Conservation (phyloP, 2,113 vertebrate genomes). For the Progne subis region DNA sequence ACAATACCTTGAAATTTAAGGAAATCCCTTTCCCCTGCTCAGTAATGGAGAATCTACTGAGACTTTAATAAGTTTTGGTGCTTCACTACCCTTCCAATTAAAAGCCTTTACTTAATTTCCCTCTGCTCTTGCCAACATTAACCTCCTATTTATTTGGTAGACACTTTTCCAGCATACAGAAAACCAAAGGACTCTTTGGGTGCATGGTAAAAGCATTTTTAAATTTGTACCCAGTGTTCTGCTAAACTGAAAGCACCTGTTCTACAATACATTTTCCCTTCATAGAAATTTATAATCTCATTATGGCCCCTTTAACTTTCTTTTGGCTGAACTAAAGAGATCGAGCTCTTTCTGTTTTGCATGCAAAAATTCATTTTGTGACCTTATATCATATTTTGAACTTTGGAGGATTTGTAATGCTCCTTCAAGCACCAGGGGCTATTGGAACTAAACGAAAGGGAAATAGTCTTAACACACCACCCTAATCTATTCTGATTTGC, state of each 20-base stretch:
- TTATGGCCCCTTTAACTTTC: background rate
- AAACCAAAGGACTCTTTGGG: background rate
- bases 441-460: background rate
- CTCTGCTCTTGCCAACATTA: background rate
- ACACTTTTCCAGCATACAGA: background rate
- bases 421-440: background rate
- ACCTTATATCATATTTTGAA: background rate
- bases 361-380: background rate
- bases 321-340: background rate
- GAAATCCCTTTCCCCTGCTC: background rate
- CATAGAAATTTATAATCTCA: background rate
- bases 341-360: background rate
- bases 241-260: background rate
- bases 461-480: background rate
- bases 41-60: background rate
- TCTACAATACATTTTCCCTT: background rate
- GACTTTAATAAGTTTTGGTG: background rate
- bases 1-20: background rate
- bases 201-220: background rate
- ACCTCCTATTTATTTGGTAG: background rate
- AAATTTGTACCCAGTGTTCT: background rate
- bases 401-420: background rate
- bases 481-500: background rate
- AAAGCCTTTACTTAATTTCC: background rate
- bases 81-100: background rate